phyloP scores from a whole-genome alignment of 2,888 invertebrate genomes.

The Leptura quadrifasciata region DNA sequence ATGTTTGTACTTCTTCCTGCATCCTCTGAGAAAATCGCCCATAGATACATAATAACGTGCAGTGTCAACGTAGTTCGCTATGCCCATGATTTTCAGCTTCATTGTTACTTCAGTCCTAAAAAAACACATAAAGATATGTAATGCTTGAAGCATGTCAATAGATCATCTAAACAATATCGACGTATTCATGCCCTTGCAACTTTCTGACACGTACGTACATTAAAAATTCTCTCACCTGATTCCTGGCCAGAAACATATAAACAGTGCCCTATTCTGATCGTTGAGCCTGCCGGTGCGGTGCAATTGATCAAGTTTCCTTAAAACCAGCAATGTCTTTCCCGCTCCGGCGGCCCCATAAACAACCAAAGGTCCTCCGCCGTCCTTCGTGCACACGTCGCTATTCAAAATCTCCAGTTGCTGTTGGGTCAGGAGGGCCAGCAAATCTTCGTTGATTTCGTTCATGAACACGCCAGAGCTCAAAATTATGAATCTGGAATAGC shows the following conservation, averaged over 20 bases:
- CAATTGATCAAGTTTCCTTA: conserved; percentile 69
- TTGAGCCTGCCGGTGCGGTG: conserved; percentile 65
- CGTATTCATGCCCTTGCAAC: no score
- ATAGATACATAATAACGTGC: conserved; percentile 67
- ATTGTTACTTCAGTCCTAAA: conserved; percentile 65
- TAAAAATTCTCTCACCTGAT: conserved; percentile 63
- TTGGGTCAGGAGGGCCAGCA: conserved; percentile 69
- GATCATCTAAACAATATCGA: no score
- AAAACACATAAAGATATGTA: conserved; percentile 1
- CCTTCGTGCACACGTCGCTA: conserved; percentile 58
- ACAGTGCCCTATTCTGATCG: conserved; percentile 67
- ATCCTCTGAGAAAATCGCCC: conserved; percentile 64
- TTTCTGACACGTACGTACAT: no score
- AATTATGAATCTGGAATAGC: conserved; percentile 66
- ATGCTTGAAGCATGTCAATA: no score
- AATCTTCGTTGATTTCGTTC: conserved; percentile 68
- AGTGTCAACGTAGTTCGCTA: conserved; percentile 67
- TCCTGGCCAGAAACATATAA: conserved; percentile 71
- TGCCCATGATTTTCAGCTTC: conserved; percentile 63
- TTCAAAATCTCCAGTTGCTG: conserved; percentile 67
- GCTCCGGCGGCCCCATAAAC: conserved; percentile 72
- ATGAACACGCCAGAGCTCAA: conserved; percentile 71
- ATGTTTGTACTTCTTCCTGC: conserved; percentile 67
- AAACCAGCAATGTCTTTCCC: conserved; percentile 70
- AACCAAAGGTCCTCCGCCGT: conserved; percentile 59